phyloP scores from a whole-genome alignment of 2,113 vertebrate species.

The Nothoprocta perdicaria region DNA sequence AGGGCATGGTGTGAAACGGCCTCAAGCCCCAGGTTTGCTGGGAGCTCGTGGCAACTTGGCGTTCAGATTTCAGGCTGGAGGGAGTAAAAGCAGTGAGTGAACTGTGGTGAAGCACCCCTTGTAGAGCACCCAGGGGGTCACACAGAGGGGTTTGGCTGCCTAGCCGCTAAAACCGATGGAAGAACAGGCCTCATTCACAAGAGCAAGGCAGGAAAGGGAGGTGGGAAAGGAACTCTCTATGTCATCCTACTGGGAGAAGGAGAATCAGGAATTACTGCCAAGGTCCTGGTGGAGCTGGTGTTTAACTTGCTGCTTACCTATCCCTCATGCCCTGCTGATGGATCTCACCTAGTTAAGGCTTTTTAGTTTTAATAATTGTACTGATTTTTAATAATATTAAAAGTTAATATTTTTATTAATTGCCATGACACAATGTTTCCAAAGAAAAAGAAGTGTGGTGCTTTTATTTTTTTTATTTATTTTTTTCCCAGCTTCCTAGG shows the following conservation, averaged over 20 bases:
- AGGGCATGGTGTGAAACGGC: neutral
- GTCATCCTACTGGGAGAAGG: neutral
- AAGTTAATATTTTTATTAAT: no score
- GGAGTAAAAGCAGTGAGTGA: neutral
- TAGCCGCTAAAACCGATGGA: neutral
- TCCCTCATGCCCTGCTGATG: neutral
- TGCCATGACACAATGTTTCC: neutral
- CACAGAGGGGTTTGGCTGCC: accelerated
- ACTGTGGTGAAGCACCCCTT: neutral
- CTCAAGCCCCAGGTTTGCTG: neutral
- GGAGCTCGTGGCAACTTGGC: neutral
- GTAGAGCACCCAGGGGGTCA: no score
- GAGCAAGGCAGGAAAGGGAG: neutral
- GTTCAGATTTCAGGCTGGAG: accelerated
- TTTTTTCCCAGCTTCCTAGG: neutral
- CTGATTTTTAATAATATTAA: no score
- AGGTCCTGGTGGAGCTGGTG: neutral
- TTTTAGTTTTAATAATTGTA: neutral
- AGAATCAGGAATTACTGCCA: neutral
- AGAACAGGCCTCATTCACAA: neutral
- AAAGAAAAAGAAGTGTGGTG: neutral
- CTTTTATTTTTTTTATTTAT: neutral
- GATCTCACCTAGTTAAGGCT: neutral
- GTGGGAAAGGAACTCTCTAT: neutral
- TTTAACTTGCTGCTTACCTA: neutral